These are phyloP conservation scores for Monopterus albus DNA, from an alignment of 2,113 vertebrate genomes.

Conservation along the genomic window DNA sequence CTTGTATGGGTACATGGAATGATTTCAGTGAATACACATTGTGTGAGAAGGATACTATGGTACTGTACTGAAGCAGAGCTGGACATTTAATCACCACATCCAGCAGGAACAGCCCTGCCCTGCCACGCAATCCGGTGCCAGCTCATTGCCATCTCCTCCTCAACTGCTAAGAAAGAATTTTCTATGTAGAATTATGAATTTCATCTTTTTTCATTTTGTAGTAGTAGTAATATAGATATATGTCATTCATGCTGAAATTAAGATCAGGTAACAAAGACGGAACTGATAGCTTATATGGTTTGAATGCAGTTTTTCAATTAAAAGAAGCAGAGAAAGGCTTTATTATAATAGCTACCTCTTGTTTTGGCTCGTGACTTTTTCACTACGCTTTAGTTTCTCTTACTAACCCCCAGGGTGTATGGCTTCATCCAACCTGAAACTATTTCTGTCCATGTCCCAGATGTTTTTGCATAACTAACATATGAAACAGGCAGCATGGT, in stretches of 20 bases:
- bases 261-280: neutral
- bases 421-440: neutral
- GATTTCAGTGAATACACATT: constrained; percentile 11
- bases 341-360: neutral
- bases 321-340: neutral
- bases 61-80: neutral
- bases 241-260: neutral
- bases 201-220: too few species aligned
- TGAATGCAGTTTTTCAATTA: neutral
- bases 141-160: neutral
- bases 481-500: too few species aligned
- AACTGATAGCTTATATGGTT: neutral
- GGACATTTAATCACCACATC: constrained; percentile 23
- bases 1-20: neutral
- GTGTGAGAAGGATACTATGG: constrained; percentile 20
- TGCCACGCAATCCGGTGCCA: constrained; percentile 16
- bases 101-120: constrained; percentile 28
- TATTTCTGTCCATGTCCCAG: neutral
- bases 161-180: too few species aligned
- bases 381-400: neutral
- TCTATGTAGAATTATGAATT: too few species aligned
- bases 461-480: neutral
- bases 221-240: neutral
- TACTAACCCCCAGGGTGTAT: neutral
- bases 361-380: neutral